Conservation (phyloP, 2,797 vertebrate genomes). For the Bradypodion pumilum region DNA sequence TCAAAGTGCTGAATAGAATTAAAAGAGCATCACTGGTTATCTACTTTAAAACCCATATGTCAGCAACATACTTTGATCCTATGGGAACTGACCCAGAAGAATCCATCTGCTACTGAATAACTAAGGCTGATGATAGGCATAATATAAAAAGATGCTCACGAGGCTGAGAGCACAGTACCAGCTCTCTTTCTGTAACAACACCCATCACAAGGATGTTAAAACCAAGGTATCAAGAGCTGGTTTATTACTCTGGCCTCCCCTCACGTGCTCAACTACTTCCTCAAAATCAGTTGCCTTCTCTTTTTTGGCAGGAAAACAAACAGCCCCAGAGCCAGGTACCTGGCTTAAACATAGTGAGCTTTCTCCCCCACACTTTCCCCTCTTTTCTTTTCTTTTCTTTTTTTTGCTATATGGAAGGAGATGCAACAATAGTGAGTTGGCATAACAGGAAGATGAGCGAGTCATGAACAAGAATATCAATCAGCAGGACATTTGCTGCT, state of each 20-base stretch:
- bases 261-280: neutral
- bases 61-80: neutral
- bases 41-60: neutral
- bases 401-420: neutral
- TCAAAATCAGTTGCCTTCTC: neutral
- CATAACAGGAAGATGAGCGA: neutral
- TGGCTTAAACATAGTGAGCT: neutral
- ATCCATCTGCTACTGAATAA: accelerated
- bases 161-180: neutral
- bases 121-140: neutral
- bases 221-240: neutral
- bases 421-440: neutral
- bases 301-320: neutral
- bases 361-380: too few species aligned
- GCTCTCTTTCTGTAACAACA: neutral
- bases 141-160: neutral
- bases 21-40: accelerated
- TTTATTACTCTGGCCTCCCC: neutral
- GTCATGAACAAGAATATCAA: neutral
- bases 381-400: too few species aligned
- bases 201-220: neutral
- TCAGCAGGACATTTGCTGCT: neutral
- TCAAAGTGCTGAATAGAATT: accelerated
- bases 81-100: slow-evolving; percentile 16
- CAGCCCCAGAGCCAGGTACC: neutral